Evolutionary conservation across 2,797 vertebrate genomes (phyloP), one percentile per base, ranked within the genome.

Genomic region (Centropyge bicolor): DNA sequence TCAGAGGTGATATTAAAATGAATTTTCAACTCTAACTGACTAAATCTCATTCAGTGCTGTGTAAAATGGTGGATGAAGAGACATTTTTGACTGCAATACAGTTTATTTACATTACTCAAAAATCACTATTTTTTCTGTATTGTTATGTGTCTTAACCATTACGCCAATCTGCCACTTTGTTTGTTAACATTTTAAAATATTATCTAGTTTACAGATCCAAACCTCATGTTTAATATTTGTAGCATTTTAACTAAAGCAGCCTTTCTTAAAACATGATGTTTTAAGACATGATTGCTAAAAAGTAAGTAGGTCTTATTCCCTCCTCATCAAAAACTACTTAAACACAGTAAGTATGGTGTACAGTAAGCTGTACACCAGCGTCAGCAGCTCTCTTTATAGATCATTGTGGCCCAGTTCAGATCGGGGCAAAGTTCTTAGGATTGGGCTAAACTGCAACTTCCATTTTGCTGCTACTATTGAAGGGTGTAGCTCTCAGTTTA

Each of bases 401-500:
- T 70, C 46, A 17, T 8, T 17, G 27, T 8, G 35, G 43, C 40
- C 64, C 27, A 67, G 61, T 64, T 80, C 60, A 52, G 31, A 16
- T 6, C 6, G 24, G 49, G 45, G 43, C 46, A 22, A 77, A 65
- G 46, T 31, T 5, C 46, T 52, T 41, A 0, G 17, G 36, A 36
- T 59, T 11, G 1, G 51, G 57, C 14, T 27, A 17, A 4, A 17
- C 8, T 64, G n/a, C 17, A 35, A 35, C 54, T 24, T 52, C 7
- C n/a, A 16, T 31, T 51, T 13, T 17, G 9, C 48, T 27, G 27
- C 52, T 22, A 10, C 72, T 46, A 24, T 4, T 51, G 11, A 49
- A 80, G 63, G 63, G 70, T 55, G 76, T 52, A 38, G 76, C 52
- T 78, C 20, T 63, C 5, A 9, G 63, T 38, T 6, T 65, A 43